These are phyloP conservation scores for Alectoris magna DNA, from an alignment of 2,797 vertebrate species.

Conservation along the genomic window DNA sequence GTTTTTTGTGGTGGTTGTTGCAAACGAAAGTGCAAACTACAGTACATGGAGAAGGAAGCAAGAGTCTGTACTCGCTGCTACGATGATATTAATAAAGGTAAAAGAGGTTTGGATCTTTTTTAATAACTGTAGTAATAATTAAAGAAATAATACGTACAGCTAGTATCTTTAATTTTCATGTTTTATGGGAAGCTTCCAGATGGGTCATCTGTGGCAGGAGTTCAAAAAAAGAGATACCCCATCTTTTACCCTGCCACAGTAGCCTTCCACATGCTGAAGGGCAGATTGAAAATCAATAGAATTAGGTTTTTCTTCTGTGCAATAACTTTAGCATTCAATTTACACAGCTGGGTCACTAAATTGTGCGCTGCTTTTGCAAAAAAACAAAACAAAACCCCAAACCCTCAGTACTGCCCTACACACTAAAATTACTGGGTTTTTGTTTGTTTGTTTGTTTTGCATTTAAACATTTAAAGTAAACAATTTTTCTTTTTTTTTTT, in stretches of 20 bases:
- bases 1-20: constrained; percentile 95
- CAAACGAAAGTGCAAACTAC: constrained; percentile 92
- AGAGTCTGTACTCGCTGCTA: constrained; percentile 93
- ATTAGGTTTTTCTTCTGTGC: neutral
- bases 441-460: no score
- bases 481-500: constrained; percentile 62
- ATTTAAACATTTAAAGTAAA: neutral
- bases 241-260: neutral
- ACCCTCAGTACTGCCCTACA: neutral
- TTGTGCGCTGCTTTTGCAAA: neutral
- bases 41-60: constrained; percentile 95
- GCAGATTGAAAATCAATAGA: neutral
- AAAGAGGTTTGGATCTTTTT: neutral
- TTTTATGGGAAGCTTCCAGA: neutral
- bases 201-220: neutral
- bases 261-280: neutral
- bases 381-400: neutral
- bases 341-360: neutral
- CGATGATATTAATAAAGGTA: constrained; percentile 90
- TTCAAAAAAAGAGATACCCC: neutral
- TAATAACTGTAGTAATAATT: neutral
- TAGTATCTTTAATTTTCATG: neutral
- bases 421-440: neutral
- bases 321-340: neutral
- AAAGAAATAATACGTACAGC: neutral